Base-by-base conservation (phyloP, 2,797 vertebrate species). In the Nannoperca obscura region DNA sequence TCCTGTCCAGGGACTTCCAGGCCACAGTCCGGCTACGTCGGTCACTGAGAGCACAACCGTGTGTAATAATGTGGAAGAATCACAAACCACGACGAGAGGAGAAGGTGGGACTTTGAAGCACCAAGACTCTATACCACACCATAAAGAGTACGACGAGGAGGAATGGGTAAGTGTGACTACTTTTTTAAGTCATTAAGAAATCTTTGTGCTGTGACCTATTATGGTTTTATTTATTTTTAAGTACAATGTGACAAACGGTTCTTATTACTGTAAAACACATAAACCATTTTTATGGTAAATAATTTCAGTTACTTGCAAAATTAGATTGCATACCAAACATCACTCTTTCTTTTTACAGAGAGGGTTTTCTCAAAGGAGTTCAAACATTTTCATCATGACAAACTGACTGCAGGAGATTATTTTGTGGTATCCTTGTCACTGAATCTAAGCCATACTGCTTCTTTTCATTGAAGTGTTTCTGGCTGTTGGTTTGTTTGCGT, bases 91-190 rank as follows among this genome's bases (percentile, higher is more conserved):
- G 4, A 86, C 79, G 3, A 92, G 90, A 78, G 94, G 93, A 4
- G 94, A 94, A 7, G 73, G 78, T 2, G 93, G 68, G 7, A 52
- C 87, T 13, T 49, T 84, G 17, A 95, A 93, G 74, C 92, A 95
- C 44, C 97, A 98, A 76, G 97, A 97, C 90, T 97, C 97, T 27
- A 98, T 99, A 68, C 97, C 97, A 0, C 97, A 98, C 61, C 97
- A 98, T 38, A 97, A 97, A 0, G 98, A 99, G 87, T 99, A 97
- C 0, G 97, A 99, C 12, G 98, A 99, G 70, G 98, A 99, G 80
- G 98, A 99, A 90, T 99, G 98, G 98, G 98, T 97, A 95, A 96
- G 96, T 96, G 27, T 1, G 27, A 61, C 32, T 24, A 17, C 24
- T 50, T 64, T 52, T 65, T 15, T 27, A 20, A 66, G 34, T 47